Base-by-base conservation (phyloP, 2,888 invertebrate species). In the Chymomyza fuscimana region DNA sequence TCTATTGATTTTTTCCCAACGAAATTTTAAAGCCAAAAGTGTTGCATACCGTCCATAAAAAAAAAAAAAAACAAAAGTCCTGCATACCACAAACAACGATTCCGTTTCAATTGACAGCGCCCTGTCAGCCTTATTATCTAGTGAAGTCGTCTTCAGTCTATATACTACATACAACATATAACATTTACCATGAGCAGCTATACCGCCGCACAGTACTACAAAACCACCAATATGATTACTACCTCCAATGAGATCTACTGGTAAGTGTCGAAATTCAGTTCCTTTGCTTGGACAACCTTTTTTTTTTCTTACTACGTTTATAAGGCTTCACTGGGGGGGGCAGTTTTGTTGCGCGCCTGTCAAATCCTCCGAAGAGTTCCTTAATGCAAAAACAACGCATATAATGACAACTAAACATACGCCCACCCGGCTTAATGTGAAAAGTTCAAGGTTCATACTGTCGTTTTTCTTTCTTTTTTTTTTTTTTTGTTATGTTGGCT, bases 231-330 rank as follows among this genome's bases (percentile, higher is more conserved):
- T 82, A 90, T 90, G 89, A 88, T 90, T 85, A 46, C 40, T 46
- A 89, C 90, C 79, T 90, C 89, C 74, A 90, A 89, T 79, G 89
- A 90, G 82, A 89, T 90, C 76, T 90, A 90, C 83, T 90, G 89
- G 89, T 90, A 86, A 90, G 89, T 89, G 52, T 25, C 58, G 16
- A 40, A 65, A 58, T 36, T 19, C 15, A 58, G 59, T 58, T 25
- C 22, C n/a, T 16, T 22, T 52, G 46, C 40, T 40, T 29, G 22
- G 6, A 50, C 29, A 50, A 51, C 54, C 22, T 32, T 32, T 32
- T 29, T 29, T 29, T 22, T 16, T n/a, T 9, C 15, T 59, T 29
- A 5, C 32, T 29, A 15, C 16, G 5, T 36, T 60, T 19, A 16
- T 16, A 67, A 51, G 79, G 73, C 79, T 74, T 58, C 58, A 7